Conservation (phyloP, 92 coral and sea anemone genomes). For the Phenganax subtilis region DNA sequence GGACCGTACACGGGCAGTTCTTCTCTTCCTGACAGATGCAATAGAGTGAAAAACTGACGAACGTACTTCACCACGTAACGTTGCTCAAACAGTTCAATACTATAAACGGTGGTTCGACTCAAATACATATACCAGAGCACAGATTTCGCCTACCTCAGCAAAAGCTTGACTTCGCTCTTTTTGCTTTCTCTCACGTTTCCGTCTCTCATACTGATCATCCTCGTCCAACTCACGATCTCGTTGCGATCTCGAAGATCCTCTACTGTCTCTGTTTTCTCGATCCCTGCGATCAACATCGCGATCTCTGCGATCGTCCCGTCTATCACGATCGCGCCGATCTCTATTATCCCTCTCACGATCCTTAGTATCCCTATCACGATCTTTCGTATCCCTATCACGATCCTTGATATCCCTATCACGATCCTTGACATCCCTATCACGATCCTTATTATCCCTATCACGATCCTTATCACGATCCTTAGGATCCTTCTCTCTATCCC, state of each 20-base stretch:
- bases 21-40: too few relatives aligned
- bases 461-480: not conserved
- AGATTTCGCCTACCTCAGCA: slow-evolving; percentile 58
- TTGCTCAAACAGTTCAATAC: too few relatives aligned
- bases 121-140: not conserved
- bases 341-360: slow-evolving; percentile 13
- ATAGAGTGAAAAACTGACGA: not conserved
- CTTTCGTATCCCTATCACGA: slow-evolving; percentile 28
- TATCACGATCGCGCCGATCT: slow-evolving; percentile 50
- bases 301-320: slow-evolving; percentile 50
- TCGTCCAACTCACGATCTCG: slow-evolving; percentile 76
- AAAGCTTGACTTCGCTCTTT: slow-evolving; percentile 80
- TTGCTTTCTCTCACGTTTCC: slow-evolving; percentile 77
- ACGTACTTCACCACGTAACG: too few relatives aligned
- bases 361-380: slow-evolving; percentile 57
- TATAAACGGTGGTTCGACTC: not conserved
- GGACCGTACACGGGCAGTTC: not conserved
- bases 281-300: slow-evolving; percentile 52
- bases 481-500: not conserved
- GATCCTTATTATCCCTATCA: slow-evolving; percentile 15
- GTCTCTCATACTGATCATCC: slow-evolving; percentile 67
- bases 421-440: slow-evolving; percentile 10
- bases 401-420: slow-evolving; percentile 11
- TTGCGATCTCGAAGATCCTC: slow-evolving; percentile 55
- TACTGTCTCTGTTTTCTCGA: slow-evolving; percentile 54